phyloP scores from a whole-genome alignment of 92 coral and sea anemone species.

The Phenganax marumi region DNA sequence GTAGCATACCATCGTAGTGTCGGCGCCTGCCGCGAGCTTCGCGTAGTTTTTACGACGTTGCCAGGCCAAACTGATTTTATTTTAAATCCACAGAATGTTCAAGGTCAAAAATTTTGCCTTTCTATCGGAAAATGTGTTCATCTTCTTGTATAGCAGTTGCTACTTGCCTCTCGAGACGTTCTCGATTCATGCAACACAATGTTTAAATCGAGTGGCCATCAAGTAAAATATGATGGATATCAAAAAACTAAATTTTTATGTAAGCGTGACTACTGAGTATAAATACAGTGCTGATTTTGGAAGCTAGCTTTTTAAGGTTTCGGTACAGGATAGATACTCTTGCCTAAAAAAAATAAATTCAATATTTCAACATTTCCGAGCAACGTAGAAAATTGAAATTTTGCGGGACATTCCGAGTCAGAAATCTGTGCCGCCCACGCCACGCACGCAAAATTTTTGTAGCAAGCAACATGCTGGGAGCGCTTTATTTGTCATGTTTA shows the following conservation, averaged over 20 bases:
- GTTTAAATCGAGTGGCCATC: too few relatives aligned
- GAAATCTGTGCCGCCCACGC: conserved; percentile 27
- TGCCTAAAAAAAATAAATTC: not conserved
- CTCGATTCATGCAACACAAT: not conserved
- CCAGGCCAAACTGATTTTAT: not conserved
- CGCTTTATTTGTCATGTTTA: too few relatives aligned
- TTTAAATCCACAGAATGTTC: not conserved
- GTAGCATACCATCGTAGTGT: conserved; percentile 9
- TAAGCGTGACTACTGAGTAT: too few relatives aligned
- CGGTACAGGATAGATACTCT: not conserved
- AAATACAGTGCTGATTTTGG: too few relatives aligned
- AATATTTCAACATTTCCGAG: conserved; percentile 17
- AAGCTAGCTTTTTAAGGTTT: not conserved
- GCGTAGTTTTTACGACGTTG: conserved; percentile 36
- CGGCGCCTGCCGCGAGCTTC: conserved; percentile 49
- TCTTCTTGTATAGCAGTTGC: not conserved
- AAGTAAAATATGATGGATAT: not conserved
- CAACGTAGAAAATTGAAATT: conserved; percentile 24
- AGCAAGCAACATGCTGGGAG: not conserved
- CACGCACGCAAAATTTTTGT: not conserved
- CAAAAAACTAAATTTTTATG: not conserved
- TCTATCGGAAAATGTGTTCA: not conserved
- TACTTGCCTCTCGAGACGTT: not conserved
- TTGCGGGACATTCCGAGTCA: conserved; percentile 2
- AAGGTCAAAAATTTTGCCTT: not conserved